phyloP scores from a whole-genome alignment of 2,888 invertebrate genomes.

The Caenorhabditis plicata region DNA sequence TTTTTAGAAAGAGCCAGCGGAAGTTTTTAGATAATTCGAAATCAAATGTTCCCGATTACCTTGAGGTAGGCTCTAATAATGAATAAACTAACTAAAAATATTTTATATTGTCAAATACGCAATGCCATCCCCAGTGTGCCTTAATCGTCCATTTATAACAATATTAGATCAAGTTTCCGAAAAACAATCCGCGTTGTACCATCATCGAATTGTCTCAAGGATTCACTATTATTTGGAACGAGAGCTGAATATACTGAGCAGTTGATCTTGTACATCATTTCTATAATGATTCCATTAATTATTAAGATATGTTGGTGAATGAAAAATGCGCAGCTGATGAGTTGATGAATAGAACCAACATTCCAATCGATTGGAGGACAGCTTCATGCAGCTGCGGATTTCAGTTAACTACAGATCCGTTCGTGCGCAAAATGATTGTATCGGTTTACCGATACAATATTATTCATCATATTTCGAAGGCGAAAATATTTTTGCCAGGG shows the following conservation, averaged over 20 bases:
- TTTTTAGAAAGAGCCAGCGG: constrained; percentile 54
- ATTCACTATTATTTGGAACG: constrained; percentile 43
- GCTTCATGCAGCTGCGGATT: constrained; percentile 26
- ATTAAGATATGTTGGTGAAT: constrained; percentile 47
- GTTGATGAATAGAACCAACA: constrained; percentile 37
- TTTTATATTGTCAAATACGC: constrained; percentile 59
- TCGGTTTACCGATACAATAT: constrained; percentile 54
- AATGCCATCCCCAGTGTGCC: constrained; percentile 58
- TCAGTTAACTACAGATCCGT: constrained; percentile 53
- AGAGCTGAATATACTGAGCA: constrained; percentile 32
- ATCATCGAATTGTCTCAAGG: constrained; percentile 34
- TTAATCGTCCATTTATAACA: constrained; percentile 66
- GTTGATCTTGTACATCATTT: constrained; percentile 3
- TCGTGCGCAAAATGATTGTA: constrained; percentile 53
- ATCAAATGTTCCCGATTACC: constrained; percentile 16
- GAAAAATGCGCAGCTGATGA: constrained; percentile 41
- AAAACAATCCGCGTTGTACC: constrained; percentile 31
- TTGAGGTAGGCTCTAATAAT: too few relatives aligned
- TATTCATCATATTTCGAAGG: constrained; percentile 48
- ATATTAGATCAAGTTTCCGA: constrained; percentile 59
- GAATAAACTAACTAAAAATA: too few relatives aligned
- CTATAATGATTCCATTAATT: not conserved
- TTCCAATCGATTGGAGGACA: constrained; percentile 43
- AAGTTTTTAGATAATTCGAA: constrained; percentile 49
- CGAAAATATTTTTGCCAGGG: constrained; percentile 52